These are phyloP conservation scores for Crocodylus rhombifer DNA, from an alignment of 2,797 vertebrate species.

Conservation along the genomic window DNA sequence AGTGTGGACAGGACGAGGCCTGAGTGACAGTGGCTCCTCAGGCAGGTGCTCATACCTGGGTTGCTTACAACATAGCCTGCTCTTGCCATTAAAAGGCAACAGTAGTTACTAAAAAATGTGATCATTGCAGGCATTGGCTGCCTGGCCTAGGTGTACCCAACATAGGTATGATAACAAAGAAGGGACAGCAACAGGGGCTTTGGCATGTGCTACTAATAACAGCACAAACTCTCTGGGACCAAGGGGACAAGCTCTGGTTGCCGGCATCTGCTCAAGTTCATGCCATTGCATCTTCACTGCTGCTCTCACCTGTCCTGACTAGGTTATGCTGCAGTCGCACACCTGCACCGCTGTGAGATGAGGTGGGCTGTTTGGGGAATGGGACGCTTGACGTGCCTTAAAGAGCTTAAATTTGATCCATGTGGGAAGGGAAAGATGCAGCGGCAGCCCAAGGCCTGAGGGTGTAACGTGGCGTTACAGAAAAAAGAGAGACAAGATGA, in stretches of 20 bases:
- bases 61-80: too few relatives aligned
- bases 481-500: background rate
- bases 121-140: too few relatives aligned
- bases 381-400: background rate
- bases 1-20: background rate
- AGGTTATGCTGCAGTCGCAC: background rate
- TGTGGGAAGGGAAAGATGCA: background rate
- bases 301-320: background rate
- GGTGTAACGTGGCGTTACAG: background rate
- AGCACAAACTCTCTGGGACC: background rate
- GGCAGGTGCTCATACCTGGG: too few relatives aligned
- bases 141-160: background rate
- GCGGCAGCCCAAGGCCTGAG: background rate
- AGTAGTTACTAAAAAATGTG: background rate
- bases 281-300: background rate
- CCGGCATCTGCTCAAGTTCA: background rate
- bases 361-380: too few relatives aligned
- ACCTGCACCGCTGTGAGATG: background rate
- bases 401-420: background rate
- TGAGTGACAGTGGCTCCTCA: too few relatives aligned
- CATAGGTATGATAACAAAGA: background rate
- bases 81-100: background rate
- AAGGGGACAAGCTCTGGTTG: background rate
- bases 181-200: background rate
- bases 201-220: slow-evolving; percentile 5